Percentiles rank a stretch among this genome's conserved stretches.
Conservation (phyloP, 2,797 vertebrate species). For the Betta splendens region DNA sequence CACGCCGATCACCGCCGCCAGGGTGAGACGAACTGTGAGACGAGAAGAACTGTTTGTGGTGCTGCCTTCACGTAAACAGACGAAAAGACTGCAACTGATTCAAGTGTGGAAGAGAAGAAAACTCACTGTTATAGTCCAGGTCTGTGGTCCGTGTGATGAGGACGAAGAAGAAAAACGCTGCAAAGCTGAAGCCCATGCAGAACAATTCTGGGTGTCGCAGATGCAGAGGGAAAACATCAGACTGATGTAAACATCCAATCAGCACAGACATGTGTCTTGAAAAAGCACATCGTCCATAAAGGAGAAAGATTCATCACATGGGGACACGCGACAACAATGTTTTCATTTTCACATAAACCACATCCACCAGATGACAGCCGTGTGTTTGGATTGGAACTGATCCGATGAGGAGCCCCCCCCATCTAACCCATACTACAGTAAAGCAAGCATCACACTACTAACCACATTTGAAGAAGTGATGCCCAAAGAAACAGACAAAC, state of each 20-base stretch:
- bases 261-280: too few species aligned
- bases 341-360: too few species aligned
- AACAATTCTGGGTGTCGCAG: constrained; percentile 83
- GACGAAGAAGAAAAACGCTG: constrained; percentile 87
- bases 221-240: not conserved
- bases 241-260: not conserved
- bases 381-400: constrained; percentile 46
- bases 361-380: constrained; percentile 12
- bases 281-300: too few species aligned
- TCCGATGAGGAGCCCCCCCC: too few species aligned
- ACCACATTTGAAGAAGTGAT: constrained; percentile 97
- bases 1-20: constrained; percentile 84
- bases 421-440: not conserved
- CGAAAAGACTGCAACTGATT: not conserved
- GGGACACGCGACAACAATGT: too few species aligned
- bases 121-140: constrained; percentile 88
- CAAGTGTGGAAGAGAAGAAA: not conserved
- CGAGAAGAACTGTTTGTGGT: too few species aligned
- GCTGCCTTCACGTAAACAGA: too few species aligned
- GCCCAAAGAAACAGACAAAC: constrained; percentile 92
- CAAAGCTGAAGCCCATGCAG: constrained; percentile 90
- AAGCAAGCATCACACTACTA: constrained; percentile 39
- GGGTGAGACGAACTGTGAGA: constrained; percentile 83
- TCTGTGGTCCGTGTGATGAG: constrained; percentile 82
- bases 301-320: too few species aligned